Percentiles rank a stretch among this genome's conserved stretches.
Evolutionary conservation across 2,113 vertebrate species (phyloP).

Genomic region (Cygnus atratus): DNA sequence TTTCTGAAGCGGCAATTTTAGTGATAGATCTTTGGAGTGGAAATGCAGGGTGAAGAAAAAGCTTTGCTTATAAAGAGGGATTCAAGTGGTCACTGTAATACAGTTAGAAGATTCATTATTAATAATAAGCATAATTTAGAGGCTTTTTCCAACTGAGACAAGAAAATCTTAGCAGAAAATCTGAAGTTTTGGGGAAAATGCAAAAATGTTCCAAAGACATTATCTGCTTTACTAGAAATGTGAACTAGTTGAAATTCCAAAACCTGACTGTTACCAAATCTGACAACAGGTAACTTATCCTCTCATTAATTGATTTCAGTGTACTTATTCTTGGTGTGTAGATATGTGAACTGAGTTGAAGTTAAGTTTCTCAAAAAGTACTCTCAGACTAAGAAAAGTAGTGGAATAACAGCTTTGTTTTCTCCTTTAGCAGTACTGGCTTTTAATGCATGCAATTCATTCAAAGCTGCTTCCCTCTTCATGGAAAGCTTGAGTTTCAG

Average conservation of each 20-base stretch:
- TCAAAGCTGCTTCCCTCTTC: background rate
- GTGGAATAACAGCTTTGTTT: background rate
- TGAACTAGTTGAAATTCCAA: conserved; percentile 21
- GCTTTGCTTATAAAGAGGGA: background rate
- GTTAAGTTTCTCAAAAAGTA: background rate
- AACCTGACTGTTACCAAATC: conserved; percentile 29
- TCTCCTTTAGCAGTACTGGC: background rate
- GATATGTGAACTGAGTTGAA: background rate
- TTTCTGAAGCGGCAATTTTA: conserved; percentile 36
- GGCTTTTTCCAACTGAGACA: background rate
- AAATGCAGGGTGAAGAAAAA: conserved; percentile 16
- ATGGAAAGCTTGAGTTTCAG: background rate
- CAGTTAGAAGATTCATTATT: background rate
- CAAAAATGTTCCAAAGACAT: conserved; percentile 15
- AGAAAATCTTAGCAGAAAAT: background rate
- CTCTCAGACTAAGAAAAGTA: background rate
- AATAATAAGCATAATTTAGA: background rate
- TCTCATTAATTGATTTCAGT: background rate
- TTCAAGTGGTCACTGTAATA: background rate
- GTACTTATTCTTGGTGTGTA: background rate
- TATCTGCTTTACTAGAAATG: conserved; percentile 16
- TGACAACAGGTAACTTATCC: conserved; percentile 56
- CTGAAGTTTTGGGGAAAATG: background rate
- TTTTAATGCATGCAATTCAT: background rate
- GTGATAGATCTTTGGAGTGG: background rate